phyloP scores from a whole-genome alignment of 2,797 vertebrate species.

The Aratinga solstitialis region DNA sequence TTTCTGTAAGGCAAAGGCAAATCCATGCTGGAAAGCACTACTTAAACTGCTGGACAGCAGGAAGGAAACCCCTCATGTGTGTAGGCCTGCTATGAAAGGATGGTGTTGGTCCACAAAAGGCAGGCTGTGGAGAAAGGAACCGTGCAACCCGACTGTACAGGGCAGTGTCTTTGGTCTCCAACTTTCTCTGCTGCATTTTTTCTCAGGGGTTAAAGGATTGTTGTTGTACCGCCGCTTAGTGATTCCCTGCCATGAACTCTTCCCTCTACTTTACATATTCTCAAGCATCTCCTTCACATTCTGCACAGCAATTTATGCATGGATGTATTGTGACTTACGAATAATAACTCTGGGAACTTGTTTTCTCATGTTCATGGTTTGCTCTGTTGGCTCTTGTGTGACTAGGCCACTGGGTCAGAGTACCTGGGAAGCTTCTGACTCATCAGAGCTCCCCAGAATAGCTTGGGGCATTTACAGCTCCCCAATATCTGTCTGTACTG shows the following conservation, averaged over 20 bases:
- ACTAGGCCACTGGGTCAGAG: neutral
- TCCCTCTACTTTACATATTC: slow-evolving; percentile 1
- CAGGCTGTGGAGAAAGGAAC: neutral
- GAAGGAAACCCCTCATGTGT: neutral
- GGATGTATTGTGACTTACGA: neutral
- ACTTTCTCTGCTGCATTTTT: neutral
- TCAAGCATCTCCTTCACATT: neutral
- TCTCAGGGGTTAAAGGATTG: neutral
- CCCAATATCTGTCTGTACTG: neutral
- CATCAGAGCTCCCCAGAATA: neutral
- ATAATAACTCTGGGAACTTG: neutral
- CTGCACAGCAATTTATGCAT: neutral
- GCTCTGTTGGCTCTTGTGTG: neutral
- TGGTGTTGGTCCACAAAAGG: neutral
- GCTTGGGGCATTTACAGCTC: neutral
- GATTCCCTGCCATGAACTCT: slow-evolving; percentile 17
- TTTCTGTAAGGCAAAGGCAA: neutral
- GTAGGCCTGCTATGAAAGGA: neutral
- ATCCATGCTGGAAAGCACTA: neutral
- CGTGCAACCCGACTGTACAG: neutral
- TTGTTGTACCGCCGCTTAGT: neutral
- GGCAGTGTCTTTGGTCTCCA: neutral
- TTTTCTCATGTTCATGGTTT: neutral
- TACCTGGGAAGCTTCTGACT: neutral
- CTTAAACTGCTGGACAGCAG: neutral